Evolutionary conservation across 2,797 vertebrate genomes (phyloP).

Genomic region (Rhinichthys osculus): DNA sequence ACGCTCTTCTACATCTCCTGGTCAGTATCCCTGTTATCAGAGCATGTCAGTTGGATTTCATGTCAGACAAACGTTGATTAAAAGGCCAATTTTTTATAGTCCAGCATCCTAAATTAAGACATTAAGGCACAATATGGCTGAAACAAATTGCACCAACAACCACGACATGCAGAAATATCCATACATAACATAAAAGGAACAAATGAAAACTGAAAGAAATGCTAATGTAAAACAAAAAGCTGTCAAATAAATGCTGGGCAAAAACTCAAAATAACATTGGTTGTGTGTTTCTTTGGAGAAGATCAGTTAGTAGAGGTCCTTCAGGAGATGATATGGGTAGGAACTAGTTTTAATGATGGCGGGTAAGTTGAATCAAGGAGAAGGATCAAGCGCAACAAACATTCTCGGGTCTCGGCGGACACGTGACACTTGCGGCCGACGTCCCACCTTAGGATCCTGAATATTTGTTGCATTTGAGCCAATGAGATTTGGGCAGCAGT

Average conservation of each 20-base stretch:
- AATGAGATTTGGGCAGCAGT: constrained; percentile 62
- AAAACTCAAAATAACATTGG: constrained; percentile 59
- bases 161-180: constrained; percentile 63
- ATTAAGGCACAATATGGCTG: constrained; percentile 54
- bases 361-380: constrained; percentile 50
- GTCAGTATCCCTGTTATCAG: constrained; percentile 62
- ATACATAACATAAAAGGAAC: constrained; percentile 55
- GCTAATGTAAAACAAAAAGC: constrained; percentile 52
- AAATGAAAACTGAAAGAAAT: constrained; percentile 37
- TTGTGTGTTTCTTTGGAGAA: constrained; percentile 65
- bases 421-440: background rate
- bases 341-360: constrained; percentile 54
- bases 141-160: constrained; percentile 60
- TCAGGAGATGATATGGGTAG: constrained; percentile 56
- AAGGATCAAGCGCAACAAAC: constrained; percentile 59
- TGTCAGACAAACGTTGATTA: constrained; percentile 38
- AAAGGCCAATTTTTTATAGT: constrained; percentile 42
- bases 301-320: constrained; percentile 64
- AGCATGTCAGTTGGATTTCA: constrained; percentile 33
- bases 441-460: constrained; percentile 14
- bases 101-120: constrained; percentile 55
- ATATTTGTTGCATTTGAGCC: constrained; percentile 63
- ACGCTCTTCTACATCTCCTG: constrained; percentile 48
- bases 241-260: constrained; percentile 47
- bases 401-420: constrained; percentile 44